phyloP scores from a whole-genome alignment of 2,113 vertebrate species.

The Semnopithecus entellus region DNA sequence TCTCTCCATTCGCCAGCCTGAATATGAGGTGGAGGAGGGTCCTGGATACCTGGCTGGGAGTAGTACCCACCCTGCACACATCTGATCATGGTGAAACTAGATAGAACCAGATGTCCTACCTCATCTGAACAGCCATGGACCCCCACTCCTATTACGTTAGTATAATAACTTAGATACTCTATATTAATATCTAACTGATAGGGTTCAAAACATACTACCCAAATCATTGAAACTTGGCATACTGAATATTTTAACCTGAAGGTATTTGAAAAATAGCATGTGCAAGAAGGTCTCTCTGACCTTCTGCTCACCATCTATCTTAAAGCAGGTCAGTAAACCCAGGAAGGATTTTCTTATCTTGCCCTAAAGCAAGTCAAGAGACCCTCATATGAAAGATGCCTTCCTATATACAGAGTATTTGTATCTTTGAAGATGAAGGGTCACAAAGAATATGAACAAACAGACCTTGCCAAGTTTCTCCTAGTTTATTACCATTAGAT shows the following conservation, averaged over 20 bases:
- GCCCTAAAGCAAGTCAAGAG: neutral
- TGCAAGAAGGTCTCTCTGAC: neutral
- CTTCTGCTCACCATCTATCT: neutral
- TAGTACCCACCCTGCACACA: neutral
- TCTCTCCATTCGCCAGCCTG: neutral
- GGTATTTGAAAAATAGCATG: neutral
- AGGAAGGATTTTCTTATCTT: neutral
- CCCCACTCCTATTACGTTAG: neutral
- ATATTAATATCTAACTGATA: neutral
- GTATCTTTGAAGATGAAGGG: neutral
- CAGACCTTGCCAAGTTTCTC: too few relatives aligned
- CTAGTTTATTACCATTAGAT: neutral
- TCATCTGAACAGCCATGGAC: neutral
- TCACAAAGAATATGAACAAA: neutral
- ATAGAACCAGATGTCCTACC: neutral
- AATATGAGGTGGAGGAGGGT: neutral
- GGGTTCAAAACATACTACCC: neutral
- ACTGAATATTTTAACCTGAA: neutral
- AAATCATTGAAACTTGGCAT: neutral
- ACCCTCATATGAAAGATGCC: neutral
- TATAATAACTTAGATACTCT: neutral
- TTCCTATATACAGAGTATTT: neutral
- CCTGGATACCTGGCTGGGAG: neutral
- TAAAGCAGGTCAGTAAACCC: neutral
- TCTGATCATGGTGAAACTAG: neutral